These are phyloP conservation scores for Rhagium mordax DNA, from an alignment of 2,888 invertebrate genomes.

Conservation along the genomic window DNA sequence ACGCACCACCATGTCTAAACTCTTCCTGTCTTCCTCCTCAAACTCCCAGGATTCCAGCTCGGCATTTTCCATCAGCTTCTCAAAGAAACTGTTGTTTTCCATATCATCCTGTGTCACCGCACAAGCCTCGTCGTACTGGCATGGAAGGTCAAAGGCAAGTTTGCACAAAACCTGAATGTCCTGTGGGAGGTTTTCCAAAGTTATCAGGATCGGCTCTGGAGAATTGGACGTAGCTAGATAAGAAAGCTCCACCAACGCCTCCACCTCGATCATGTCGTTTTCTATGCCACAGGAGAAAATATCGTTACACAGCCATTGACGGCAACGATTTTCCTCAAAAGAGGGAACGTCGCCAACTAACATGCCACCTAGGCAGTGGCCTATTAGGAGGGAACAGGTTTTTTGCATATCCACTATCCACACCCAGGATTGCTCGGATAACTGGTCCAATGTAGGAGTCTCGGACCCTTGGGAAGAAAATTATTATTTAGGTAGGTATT, in stretches of 20 bases:
- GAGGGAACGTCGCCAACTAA: slow-evolving; percentile 71
- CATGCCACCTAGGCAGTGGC: slow-evolving; percentile 74
- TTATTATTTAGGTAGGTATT: too few species aligned
- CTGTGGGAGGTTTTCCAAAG: slow-evolving; percentile 54
- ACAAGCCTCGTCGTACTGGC: slow-evolving; percentile 66
- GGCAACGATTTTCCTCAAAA: slow-evolving; percentile 68
- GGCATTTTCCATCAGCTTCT: slow-evolving; percentile 67
- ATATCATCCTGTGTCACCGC: slow-evolving; percentile 53
- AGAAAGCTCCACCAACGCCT: slow-evolving; percentile 49
- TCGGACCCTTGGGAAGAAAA: slow-evolving; percentile 65
- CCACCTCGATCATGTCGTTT: slow-evolving; percentile 49
- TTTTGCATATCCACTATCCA: slow-evolving; percentile 77
- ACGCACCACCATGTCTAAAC: slow-evolving; percentile 70
- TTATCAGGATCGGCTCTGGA: slow-evolving; percentile 48
- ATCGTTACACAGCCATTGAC: slow-evolving; percentile 70
- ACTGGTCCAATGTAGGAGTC: slow-evolving; percentile 71
- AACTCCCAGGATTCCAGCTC: slow-evolving; percentile 72
- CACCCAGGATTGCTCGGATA: slow-evolving; percentile 71
- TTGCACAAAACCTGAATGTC: slow-evolving; percentile 59
- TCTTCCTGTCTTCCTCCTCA: slow-evolving; percentile 68
- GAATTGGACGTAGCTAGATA: slow-evolving; percentile 47
- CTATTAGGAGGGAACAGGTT: slow-evolving; percentile 75
- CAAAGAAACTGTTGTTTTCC: slow-evolving; percentile 61
- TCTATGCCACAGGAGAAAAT: slow-evolving; percentile 67
- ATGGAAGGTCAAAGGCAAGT: slow-evolving; percentile 63